Conservation (phyloP, 2,888 invertebrate genomes). For the Tubulanus polymorphus region DNA sequence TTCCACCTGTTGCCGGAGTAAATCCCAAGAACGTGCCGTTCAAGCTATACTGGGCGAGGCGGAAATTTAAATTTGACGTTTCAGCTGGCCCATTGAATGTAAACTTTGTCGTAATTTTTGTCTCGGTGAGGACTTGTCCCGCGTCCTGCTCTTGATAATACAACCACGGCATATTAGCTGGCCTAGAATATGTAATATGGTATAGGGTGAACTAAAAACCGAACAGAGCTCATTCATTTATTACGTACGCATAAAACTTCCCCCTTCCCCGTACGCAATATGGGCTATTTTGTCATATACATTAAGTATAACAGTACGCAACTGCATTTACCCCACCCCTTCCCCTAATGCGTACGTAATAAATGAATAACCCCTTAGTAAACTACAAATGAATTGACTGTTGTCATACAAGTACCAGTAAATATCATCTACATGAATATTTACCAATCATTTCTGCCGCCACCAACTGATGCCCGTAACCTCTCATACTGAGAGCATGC, state of each 20-base stretch:
- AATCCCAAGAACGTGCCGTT: conserved; percentile 51
- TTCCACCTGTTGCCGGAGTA: conserved; percentile 31
- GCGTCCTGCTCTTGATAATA: conserved; percentile 27
- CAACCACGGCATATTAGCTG: conserved; percentile 34
- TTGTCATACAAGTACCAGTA: conserved; percentile 29
- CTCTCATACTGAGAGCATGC: conserved; percentile 16
- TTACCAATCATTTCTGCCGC: background rate
- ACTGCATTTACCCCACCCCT: no score
- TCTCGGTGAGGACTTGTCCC: conserved; percentile 25
- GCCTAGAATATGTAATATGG: conserved; percentile 21
- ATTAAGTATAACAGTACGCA: no score
- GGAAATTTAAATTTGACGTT: conserved; percentile 30
- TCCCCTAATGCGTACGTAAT: no score
- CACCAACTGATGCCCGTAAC: background rate
- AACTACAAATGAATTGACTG: background rate
- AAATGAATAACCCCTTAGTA: no score
- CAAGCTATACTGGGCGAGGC: conserved; percentile 39
- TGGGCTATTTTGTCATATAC: no score
- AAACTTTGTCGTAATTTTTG: conserved; percentile 30
- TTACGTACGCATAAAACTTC: no score
- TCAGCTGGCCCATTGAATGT: conserved; percentile 31
- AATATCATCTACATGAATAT: conserved; percentile 33
- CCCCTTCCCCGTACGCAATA: no score
- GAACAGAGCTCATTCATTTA: no score
- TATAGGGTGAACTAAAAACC: background rate